Percentiles rank a stretch among this genome's conserved stretches.
Conservation (phyloP, 2,888 invertebrate genomes). For the Drosophila recens region DNA sequence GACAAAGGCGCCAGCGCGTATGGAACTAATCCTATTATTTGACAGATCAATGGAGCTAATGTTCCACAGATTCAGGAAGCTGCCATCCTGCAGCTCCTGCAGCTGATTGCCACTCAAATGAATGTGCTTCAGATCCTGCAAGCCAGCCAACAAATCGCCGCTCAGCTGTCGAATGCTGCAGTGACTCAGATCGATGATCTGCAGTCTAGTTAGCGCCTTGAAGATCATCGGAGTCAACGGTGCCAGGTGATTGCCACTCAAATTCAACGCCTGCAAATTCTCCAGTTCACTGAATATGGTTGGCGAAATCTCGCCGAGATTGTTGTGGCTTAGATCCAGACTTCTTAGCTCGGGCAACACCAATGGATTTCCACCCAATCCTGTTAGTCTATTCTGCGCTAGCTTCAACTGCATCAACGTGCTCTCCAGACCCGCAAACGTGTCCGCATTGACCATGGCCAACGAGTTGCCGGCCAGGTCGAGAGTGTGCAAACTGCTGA, state of each 20-base stretch:
- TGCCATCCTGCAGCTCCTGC: conserved; percentile 91
- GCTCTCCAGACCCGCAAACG: conserved; percentile 91
- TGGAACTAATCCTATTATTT: conserved; percentile 91
- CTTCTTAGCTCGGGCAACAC: conserved; percentile 88
- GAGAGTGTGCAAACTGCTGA: conserved; percentile 89
- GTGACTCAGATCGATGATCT: conserved; percentile 90
- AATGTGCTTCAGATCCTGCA: conserved; percentile 89
- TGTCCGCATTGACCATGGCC: conserved; percentile 89
- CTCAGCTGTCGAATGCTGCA: conserved; percentile 91
- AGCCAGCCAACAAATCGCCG: conserved; percentile 89
- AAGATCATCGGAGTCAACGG: conserved; percentile 89
- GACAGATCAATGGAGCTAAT: conserved; percentile 91
- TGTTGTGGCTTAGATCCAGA: conserved; percentile 92
- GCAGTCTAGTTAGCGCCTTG: conserved; percentile 89
- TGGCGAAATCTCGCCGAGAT: conserved; percentile 89
- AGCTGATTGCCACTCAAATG: conserved; percentile 90
- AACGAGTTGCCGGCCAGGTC: conserved; percentile 93
- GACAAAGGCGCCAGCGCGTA: conserved; percentile 91
- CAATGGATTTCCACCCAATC: conserved; percentile 88
- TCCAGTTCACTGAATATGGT: conserved; percentile 89
- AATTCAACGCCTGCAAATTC: conserved; percentile 89
- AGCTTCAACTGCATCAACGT: conserved; percentile 90
- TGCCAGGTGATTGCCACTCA: conserved; percentile 90
- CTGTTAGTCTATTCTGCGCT: conserved; percentile 90
- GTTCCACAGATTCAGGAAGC: conserved; percentile 91